Evolutionary conservation across 2,888 invertebrate genomes (phyloP).

Genomic region (Rotaria macrura): DNA sequence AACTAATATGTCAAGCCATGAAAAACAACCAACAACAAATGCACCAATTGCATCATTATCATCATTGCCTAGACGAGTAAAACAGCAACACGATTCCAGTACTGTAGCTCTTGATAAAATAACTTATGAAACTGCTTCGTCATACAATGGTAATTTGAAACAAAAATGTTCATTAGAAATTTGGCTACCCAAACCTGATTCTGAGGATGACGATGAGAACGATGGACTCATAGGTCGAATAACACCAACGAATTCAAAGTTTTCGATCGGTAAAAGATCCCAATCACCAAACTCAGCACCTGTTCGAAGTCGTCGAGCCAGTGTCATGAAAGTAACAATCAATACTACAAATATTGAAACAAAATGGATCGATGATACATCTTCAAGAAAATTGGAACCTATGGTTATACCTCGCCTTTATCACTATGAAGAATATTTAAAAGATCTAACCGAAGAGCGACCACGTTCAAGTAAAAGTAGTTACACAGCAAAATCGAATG

Average conservation of each 20-base stretch:
- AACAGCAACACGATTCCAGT: not conserved
- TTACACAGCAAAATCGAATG: not conserved
- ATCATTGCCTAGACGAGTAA: not conserved
- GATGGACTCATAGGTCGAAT: not conserved
- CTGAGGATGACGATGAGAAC: not conserved
- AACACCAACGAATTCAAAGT: not conserved
- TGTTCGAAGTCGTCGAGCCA: not conserved
- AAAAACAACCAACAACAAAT: not conserved
- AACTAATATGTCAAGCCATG: not conserved
- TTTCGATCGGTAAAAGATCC: not conserved
- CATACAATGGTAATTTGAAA: not conserved
- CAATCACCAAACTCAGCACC: not conserved
- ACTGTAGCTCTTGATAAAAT: not conserved
- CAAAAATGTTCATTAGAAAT: not conserved
- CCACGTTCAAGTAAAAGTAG: not conserved
- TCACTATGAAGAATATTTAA: not conserved
- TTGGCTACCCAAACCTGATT: not conserved
- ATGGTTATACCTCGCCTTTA: not conserved
- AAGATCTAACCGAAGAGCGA: not conserved
- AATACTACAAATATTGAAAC: not conserved
- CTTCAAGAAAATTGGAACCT: not conserved
- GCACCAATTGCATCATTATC: not conserved
- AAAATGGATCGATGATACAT: not conserved
- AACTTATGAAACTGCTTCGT: not conserved
- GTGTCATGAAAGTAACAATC: not conserved